Evolutionary conservation across 2,888 invertebrate genomes (phyloP).

Genomic region (Euphydryas editha): DNA sequence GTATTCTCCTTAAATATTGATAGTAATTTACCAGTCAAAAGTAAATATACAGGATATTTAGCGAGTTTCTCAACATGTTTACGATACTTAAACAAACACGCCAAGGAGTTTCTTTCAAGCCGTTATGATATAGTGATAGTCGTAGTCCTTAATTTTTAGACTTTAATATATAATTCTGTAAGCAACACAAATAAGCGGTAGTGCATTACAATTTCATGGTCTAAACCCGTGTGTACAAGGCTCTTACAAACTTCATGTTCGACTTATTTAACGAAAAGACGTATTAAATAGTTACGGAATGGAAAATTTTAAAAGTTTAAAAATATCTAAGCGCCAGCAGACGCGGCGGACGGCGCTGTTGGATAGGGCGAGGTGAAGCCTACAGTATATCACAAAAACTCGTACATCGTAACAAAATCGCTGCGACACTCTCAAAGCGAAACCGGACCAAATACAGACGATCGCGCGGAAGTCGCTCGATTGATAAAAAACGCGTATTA

Average conservation of each 20-base stretch:
- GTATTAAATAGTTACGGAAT: constrained; percentile 16
- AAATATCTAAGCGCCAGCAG: constrained; percentile 11
- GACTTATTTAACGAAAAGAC: constrained; percentile 8
- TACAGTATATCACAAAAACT: constrained; percentile 19
- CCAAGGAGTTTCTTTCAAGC: too few relatives aligned
- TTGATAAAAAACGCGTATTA: constrained; percentile 42
- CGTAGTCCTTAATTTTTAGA: too few relatives aligned
- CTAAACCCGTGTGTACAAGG: constrained; percentile 9
- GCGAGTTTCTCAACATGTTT: too few relatives aligned
- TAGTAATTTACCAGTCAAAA: too few relatives aligned
- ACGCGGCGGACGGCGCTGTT: constrained; percentile 21
- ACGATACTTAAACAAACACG: too few relatives aligned
- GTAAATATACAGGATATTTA: too few relatives aligned
- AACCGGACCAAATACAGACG: constrained; percentile 20
- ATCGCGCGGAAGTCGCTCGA: constrained; percentile 52
- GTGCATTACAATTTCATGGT: too few relatives aligned
- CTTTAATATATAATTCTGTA: too few relatives aligned
- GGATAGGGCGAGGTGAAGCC: not conserved
- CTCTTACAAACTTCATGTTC: not conserved
- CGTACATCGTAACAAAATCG: constrained; percentile 8
- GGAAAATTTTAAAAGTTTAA: constrained; percentile 7
- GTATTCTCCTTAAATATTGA: too few relatives aligned
- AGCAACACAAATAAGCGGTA: too few relatives aligned
- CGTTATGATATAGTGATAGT: too few relatives aligned
- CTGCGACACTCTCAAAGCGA: constrained; percentile 5